These are phyloP conservation scores for Erpobdella octoculata DNA, from an alignment of 2,888 invertebrate genomes.

Conservation along the genomic window DNA sequence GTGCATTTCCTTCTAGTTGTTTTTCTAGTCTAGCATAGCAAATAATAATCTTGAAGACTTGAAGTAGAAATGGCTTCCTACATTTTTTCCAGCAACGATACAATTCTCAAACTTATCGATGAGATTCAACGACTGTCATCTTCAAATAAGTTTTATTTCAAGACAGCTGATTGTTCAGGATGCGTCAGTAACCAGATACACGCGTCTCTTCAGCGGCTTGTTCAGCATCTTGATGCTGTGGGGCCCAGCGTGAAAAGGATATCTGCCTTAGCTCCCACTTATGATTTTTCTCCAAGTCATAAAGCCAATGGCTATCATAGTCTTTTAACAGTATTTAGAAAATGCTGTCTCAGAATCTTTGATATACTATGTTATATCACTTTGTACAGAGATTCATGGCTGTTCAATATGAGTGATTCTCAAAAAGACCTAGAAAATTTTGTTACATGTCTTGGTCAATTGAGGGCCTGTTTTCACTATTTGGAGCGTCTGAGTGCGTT, in stretches of 20 bases:
- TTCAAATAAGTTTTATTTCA: background rate
- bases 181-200: background rate
- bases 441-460: conserved; percentile 69
- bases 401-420: conserved; percentile 58
- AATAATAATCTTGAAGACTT: background rate
- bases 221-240: background rate
- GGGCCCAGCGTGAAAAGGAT: background rate
- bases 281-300: background rate
- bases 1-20: too few species aligned
- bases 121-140: background rate
- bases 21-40: too few species aligned
- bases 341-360: conserved; percentile 66
- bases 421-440: conserved; percentile 69
- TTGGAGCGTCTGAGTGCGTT: conserved; percentile 66
- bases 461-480: conserved; percentile 72
- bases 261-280: background rate
- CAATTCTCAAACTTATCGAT: background rate
- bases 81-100: background rate
- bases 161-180: background rate
- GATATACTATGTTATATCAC: conserved; percentile 67
- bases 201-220: background rate
- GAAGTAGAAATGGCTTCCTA: background rate
- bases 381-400: conserved; percentile 64
- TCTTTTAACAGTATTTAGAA: conserved; percentile 68
- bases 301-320: conserved; percentile 91